phyloP scores from a whole-genome alignment of 2,113 vertebrate species.

The Melospiza georgiana region DNA sequence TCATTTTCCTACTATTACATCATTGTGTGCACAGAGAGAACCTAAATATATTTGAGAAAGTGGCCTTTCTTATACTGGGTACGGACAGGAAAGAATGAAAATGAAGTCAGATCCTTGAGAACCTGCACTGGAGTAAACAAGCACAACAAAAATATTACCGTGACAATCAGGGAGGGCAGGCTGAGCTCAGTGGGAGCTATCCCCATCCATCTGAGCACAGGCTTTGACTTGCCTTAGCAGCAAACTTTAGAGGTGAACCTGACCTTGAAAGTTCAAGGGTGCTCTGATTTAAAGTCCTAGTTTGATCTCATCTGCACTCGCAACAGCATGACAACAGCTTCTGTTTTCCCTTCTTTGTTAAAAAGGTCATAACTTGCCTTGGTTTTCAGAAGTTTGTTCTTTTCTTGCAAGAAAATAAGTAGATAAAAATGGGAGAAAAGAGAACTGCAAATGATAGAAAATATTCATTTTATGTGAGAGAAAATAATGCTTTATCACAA shows the following conservation, averaged over 20 bases:
- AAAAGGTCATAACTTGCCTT: not conserved
- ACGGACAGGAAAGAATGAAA: not conserved
- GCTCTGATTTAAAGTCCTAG: constrained; percentile 25
- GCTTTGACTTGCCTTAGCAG: constrained; percentile 44
- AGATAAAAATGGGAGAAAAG: not conserved
- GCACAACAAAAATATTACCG: constrained; percentile 35
- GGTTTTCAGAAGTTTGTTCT: not conserved
- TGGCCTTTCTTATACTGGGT: not conserved
- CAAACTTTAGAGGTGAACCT: constrained; percentile 25
- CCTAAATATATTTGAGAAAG: not conserved
- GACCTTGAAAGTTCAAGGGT: constrained; percentile 58
- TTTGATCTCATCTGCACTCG: constrained; percentile 10
- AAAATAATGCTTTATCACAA: not conserved
- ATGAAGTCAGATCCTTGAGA: constrained; percentile 23
- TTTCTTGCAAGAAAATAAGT: not conserved
- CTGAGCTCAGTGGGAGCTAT: constrained; percentile 56
- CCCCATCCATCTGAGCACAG: constrained; percentile 46
- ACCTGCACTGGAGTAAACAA: constrained; percentile 32
- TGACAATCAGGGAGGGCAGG: constrained; percentile 26
- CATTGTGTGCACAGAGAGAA: not conserved
- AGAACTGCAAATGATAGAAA: not conserved
- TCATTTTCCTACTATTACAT: not conserved
- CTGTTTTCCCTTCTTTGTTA: not conserved
- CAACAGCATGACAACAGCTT: constrained; percentile 34
- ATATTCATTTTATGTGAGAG: not conserved